Evolutionary conservation across 2,888 invertebrate genomes (phyloP), one percentile per base, ranked within the genome.

Genomic region (Macaria notata): DNA sequence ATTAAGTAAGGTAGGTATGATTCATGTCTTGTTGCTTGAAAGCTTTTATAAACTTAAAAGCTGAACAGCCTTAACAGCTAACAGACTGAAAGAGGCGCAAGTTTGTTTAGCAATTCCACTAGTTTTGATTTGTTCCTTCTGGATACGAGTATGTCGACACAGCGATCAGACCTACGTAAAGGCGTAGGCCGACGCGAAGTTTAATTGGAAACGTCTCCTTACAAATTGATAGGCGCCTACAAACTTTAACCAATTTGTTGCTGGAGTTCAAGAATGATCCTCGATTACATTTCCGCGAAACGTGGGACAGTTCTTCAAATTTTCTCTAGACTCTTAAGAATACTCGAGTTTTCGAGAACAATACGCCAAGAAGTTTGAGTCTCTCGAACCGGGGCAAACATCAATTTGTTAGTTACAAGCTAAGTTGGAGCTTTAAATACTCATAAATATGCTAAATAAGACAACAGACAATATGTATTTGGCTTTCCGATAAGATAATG

Each of bases 141-240:
- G 1, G 7, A 3, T 36, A 7, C 4, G 7, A 36, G 7, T 9
- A 60, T 44, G 54, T 45, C 44, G 31, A 54, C 43, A 43, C 30
- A 29, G 29, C 6, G 31, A 41, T 36, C 44, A 49, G 33, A 50
- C 50, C 43, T 38, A 53, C 51, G 68, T 71, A 75, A 76, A 68
- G 68, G 73, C 73, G 71, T 67, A 66, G 39, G 39, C 39, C 33
- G 47, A 54, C 43, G 66, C 73, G 67, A 88, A 89, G 87, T 88
- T 89, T 86, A 88, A 90, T 87, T 88, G 83, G 81, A 86, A 88
- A 83, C 76, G 86, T 85, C 86, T 81, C 77, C 78, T 78, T 1
- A 76, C 77, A 83, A 83, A 84, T 81, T 82, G 83, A 82, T 84
- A 79, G 82, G 76, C 74, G 72, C 69, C 72, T 76, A 72, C 78